Evolutionary conservation across 2,113 vertebrate genomes (phyloP).

Genomic region (Eidolon helvum): DNA sequence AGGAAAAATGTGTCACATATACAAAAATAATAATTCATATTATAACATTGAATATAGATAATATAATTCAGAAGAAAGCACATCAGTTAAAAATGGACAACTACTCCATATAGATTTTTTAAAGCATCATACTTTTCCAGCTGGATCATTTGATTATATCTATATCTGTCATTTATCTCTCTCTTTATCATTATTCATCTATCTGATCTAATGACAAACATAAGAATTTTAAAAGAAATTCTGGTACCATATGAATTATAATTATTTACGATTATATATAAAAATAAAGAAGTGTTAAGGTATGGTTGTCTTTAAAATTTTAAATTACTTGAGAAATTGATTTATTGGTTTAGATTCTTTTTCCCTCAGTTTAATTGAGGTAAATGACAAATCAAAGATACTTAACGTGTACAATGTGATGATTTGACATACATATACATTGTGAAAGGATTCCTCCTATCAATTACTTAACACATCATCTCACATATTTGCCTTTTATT

Average conservation of each 20-base stretch:
- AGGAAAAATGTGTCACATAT: not conserved
- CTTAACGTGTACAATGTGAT: not conserved
- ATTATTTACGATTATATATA: not conserved
- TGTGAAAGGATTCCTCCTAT: not conserved
- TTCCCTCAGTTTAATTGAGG: not conserved
- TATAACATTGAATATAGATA: not conserved
- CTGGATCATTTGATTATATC: not conserved
- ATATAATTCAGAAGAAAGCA: not conserved
- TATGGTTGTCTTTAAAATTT: not conserved
- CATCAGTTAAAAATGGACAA: not conserved
- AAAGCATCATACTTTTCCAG: not conserved
- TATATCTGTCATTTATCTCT: not conserved
- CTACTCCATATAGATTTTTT: not conserved
- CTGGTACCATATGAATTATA: not conserved
- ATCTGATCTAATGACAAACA: not conserved
- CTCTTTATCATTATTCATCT: not conserved
- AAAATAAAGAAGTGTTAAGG: not conserved
- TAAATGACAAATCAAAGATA: not conserved
- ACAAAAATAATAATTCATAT: not conserved
- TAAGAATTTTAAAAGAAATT: not conserved
- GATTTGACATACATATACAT: not conserved
- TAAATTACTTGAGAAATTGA: not conserved
- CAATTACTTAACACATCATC: not conserved
- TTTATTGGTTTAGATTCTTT: slow-evolving; percentile 1
- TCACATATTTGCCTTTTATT: not conserved